A percentile compares a stretch with the other conserved stretches of the same genome.
phyloP scores from a whole-genome alignment of 2,113 vertebrate genomes.

The Pollimyrus isidori region DNA sequence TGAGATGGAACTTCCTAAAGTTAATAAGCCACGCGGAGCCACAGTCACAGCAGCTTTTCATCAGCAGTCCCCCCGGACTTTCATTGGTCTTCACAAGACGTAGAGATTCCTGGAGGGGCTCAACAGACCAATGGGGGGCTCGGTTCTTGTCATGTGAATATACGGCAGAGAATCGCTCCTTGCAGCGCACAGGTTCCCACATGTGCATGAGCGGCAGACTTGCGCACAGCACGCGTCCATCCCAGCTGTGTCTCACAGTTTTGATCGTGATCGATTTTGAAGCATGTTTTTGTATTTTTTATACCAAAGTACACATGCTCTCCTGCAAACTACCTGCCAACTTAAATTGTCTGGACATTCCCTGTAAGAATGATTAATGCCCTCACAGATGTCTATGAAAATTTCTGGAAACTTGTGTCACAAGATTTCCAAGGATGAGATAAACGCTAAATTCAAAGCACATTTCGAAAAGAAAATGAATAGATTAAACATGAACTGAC shows the following conservation, averaged over 20 bases:
- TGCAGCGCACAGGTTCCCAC: not conserved
- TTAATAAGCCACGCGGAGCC: not conserved
- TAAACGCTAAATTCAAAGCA: constrained; percentile 32
- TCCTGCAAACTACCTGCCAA: not conserved
- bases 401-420: constrained; percentile 32
- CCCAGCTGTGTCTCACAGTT: not conserved
- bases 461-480: not conserved
- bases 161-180: not conserved
- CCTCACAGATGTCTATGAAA: constrained; percentile 16
- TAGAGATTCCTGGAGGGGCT: not conserved
- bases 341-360: constrained; percentile 7
- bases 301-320: not conserved
- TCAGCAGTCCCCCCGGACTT: not conserved
- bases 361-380: constrained; percentile 35
- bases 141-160: not conserved
- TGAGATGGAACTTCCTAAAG: not conserved
- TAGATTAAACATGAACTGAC: not conserved
- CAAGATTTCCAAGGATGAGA: constrained; percentile 32
- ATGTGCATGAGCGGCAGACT: not conserved
- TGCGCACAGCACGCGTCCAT: not conserved
- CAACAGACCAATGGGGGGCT: not conserved
- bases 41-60: not conserved
- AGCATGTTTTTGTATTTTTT: not conserved
- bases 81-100: not conserved
- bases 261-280: not conserved